Percentiles rank a stretch among this genome's conserved stretches.
phyloP scores from a whole-genome alignment of 2,113 vertebrate species.

The Bolborhynchus lineola region DNA sequence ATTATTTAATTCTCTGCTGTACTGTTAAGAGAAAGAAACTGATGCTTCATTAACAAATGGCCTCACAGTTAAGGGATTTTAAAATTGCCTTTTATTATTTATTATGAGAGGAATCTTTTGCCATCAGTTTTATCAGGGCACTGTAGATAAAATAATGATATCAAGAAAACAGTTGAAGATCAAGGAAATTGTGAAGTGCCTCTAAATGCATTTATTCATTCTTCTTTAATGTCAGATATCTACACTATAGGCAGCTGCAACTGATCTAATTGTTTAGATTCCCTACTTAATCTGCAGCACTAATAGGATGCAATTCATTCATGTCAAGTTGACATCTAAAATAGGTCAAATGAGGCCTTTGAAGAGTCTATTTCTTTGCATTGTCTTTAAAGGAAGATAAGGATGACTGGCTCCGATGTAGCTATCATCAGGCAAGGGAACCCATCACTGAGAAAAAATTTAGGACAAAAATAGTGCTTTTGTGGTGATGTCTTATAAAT shows the following conservation, averaged over 20 bases:
- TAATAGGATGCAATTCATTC: background rate
- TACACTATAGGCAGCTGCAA: background rate
- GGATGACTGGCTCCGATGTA: background rate
- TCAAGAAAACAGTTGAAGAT: background rate
- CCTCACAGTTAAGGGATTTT: background rate
- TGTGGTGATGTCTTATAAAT: background rate
- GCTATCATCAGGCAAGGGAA: background rate
- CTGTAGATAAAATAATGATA: background rate
- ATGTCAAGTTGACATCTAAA: conserved; percentile 4
- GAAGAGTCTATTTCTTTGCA: background rate
- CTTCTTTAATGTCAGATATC: background rate
- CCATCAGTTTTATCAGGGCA: background rate
- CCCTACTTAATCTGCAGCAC: background rate
- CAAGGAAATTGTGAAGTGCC: background rate
- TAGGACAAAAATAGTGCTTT: background rate
- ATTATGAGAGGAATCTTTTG: background rate
- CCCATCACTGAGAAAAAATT: background rate
- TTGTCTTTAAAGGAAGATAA: background rate
- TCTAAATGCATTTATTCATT: background rate
- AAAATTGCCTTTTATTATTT: background rate
- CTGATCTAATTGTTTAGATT: conserved; percentile 3
- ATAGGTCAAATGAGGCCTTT: background rate
- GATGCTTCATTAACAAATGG: background rate
- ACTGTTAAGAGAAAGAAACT: background rate
- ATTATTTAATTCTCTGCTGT: background rate